These are phyloP conservation scores for Danio tinwini DNA, from an alignment of 2,797 vertebrate genomes.

Conservation along the genomic window DNA sequence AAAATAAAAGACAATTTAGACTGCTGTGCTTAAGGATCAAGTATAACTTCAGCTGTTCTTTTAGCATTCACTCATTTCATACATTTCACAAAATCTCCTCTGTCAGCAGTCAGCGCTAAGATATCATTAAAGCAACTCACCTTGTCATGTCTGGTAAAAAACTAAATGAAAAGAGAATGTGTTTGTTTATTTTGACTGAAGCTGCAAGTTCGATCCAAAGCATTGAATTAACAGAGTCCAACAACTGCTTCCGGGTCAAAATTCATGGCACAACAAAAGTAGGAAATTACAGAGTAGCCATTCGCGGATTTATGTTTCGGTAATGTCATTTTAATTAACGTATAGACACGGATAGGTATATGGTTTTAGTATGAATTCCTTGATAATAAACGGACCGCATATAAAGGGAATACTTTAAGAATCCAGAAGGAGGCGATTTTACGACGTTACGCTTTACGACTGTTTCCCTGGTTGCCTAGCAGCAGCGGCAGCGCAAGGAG, in stretches of 20 bases:
- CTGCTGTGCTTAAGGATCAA: background rate
- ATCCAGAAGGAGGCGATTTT: constrained; percentile 11
- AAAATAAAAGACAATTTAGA: background rate
- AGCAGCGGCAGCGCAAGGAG: constrained; percentile 48
- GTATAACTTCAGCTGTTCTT: background rate
- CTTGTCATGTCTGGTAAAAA: constrained; percentile 47
- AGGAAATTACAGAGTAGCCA: background rate
- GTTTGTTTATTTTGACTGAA: constrained; percentile 7
- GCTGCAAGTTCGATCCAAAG: background rate
- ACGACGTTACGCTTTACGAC: constrained; percentile 49
- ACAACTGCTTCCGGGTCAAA: constrained; percentile 53
- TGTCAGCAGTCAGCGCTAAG: background rate
- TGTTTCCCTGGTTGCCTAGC: constrained; percentile 75
- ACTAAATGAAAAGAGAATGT: constrained; percentile 8
- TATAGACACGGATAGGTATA: background rate
- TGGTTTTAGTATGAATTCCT: background rate
- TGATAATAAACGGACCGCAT: background rate
- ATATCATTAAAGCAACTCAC: constrained; percentile 32
- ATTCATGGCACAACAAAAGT: constrained; percentile 8
- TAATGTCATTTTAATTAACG: background rate
- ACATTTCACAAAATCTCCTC: background rate
- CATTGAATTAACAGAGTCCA: background rate
- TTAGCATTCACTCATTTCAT: background rate
- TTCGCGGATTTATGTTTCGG: background rate
- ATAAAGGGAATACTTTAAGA: background rate